Evolutionary conservation across 35 echinoderm and acorn worm species (phyloP).

Genomic region (Holothuria glaberrima): DNA sequence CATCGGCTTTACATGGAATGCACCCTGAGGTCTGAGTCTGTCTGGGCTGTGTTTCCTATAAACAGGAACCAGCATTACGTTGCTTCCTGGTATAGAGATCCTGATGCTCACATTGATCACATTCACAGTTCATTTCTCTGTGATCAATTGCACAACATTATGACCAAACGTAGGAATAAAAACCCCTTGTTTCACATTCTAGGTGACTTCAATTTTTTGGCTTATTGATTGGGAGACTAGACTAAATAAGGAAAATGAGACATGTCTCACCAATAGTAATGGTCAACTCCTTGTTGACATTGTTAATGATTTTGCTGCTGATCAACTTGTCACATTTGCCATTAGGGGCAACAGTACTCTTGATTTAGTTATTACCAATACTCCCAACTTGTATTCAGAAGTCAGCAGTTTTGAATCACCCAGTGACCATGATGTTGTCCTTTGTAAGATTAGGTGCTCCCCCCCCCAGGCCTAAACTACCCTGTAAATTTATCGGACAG

Average conservation of each 20-base stretch:
- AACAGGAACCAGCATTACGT: conserved; percentile 3
- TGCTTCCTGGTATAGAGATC: conserved; percentile 40
- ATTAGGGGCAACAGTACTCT: not conserved
- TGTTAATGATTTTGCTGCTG: conserved; percentile 16
- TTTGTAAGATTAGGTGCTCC: not conserved
- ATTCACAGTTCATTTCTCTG: not conserved
- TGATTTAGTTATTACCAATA: not conserved
- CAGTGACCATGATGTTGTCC: not conserved
- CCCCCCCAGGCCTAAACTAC: not conserved
- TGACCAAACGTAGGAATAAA: not conserved
- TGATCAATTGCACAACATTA: not conserved
- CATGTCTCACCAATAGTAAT: not conserved
- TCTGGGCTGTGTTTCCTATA: not conserved
- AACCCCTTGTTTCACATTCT: not conserved
- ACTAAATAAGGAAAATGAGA: not conserved
- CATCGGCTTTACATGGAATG: no score
- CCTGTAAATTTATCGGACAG: not conserved
- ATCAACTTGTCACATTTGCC: not conserved
- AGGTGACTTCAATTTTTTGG: not conserved
- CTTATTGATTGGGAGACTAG: conserved; percentile 13
- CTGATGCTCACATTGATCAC: conserved; percentile 28
- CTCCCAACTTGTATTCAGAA: not conserved
- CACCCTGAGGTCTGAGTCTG: conserved; percentile 31
- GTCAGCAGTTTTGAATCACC: not conserved
- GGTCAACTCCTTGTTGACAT: not conserved